Evolutionary conservation across 2,888 invertebrate genomes (phyloP), one percentile per base, ranked within the genome.

Genomic region (Drosophila parthenogenetica): DNA sequence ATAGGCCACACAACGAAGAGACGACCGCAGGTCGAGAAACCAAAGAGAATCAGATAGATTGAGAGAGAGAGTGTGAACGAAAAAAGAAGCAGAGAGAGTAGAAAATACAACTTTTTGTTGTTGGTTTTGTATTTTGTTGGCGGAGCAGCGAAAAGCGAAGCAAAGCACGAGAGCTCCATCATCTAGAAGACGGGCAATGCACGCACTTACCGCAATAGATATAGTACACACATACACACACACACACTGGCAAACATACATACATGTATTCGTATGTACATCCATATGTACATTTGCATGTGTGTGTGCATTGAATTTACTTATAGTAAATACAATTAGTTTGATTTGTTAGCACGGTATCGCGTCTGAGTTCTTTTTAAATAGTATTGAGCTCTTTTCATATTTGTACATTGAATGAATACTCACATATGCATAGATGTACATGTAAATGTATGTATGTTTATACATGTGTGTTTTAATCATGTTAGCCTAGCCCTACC

Each of bases 161-260:
- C 64, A 61, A 71, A 58, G 59, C 60, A 77, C 57, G 57, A 76
- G 67, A 62, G 66, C 73, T 84, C 79, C 70, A 87, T 72, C 69
- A 71, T 87, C 76, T 87, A 81, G 73, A 84, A 84, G 70, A 81
- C 73, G 69, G 69, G 57, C 83, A 86, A 77, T 82, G 82, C 82
- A 87, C 64, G 73, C 75, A 77, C 64, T 67, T 78, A 77, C 66
- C 60, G 57, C 60, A 74, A 78, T 74, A 78, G 64, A 67, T 63
- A 64, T 67, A 63, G 54, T 40, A 55, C 51, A 54, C 40, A 48
- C 40, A 49, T 16, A 57, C 13, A 22, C 16, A 49, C 22, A 5
- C 22, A n/a, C n/a, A n/a, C 32, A 59, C 25, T 29, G 29, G 48
- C 16, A 45, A 42, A 51, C 25, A 3, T 58, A 5, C 14, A 10